A percentile compares a stretch with the other conserved stretches of the same genome.
Evolutionary conservation across 2,113 vertebrate species (phyloP).

Genomic region (Psophia crepitans): DNA sequence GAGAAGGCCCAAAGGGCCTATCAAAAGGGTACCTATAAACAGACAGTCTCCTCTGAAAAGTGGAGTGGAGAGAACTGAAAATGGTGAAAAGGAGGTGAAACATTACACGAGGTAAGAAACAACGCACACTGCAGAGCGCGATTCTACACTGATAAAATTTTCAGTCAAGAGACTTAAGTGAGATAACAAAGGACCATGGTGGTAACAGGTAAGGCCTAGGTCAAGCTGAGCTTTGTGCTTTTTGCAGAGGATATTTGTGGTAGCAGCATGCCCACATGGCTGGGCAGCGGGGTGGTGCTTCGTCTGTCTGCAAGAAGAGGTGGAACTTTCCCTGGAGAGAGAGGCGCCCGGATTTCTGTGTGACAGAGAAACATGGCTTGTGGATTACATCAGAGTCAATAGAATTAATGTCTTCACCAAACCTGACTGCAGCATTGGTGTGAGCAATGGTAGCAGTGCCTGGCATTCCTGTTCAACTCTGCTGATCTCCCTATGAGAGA

Average conservation of each 20-base stretch:
- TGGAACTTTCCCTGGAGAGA: neutral
- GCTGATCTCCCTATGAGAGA: neutral
- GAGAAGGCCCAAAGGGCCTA: neutral
- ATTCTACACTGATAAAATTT: neutral
- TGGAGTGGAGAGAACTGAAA: neutral
- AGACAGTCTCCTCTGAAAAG: neutral
- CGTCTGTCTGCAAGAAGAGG: neutral
- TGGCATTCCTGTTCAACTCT: neutral
- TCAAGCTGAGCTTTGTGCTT: neutral
- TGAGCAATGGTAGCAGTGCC: neutral
- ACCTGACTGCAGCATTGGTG: neutral
- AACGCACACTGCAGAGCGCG: neutral
- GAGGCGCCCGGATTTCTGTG: neutral
- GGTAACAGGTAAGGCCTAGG: neutral
- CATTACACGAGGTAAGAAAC: neutral
- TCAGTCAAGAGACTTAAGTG: neutral
- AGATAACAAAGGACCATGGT: neutral
- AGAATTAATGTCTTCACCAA: neutral
- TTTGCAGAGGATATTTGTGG: neutral
- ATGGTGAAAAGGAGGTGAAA: neutral
- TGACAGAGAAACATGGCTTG: neutral
- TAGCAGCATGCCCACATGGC: neutral
- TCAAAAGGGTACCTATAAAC: neutral
- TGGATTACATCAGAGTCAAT: neutral
- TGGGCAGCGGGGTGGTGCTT: neutral